phyloP scores from a whole-genome alignment of 2,113 vertebrate species.

The Anthoscopus minutus region DNA sequence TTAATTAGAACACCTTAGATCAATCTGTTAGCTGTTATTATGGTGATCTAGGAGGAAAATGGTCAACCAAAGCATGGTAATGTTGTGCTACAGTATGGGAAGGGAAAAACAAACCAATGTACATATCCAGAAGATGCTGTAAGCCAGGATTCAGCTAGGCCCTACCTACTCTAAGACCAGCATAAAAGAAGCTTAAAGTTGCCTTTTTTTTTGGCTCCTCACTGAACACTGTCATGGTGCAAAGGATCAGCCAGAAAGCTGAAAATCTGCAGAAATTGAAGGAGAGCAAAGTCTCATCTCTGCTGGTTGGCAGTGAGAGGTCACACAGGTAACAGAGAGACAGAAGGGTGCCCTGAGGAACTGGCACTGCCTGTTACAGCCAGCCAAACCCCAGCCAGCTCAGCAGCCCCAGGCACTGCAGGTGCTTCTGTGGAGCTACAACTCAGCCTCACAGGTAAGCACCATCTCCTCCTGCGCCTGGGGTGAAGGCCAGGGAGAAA shows the following conservation, averaged over 20 bases:
- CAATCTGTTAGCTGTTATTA: not conserved
- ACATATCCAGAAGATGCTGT: not conserved
- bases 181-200: not conserved
- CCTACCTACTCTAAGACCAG: not conserved
- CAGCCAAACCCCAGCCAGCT: not conserved
- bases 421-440: not conserved
- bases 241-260: not conserved
- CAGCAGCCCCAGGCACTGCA: not conserved
- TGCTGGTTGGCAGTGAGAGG: rapidly evolving
- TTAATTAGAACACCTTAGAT: not conserved
- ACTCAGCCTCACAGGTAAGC: not conserved
- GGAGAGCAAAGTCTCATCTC: not conserved
- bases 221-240: rapidly evolving
- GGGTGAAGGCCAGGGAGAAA: not conserved
- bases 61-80: not conserved
- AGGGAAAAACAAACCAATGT: not conserved
- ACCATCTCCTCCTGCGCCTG: not conserved
- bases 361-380: not conserved
- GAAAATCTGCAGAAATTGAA: not conserved
- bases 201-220: not conserved
- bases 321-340: not conserved
- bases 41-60: not conserved
- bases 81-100: not conserved
- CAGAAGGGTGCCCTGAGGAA: not conserved
- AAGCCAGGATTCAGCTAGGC: not conserved